These are phyloP conservation scores for Zoanthus sociatus DNA, from an alignment of 92 coral and sea anemone genomes.

Conservation along the genomic window DNA sequence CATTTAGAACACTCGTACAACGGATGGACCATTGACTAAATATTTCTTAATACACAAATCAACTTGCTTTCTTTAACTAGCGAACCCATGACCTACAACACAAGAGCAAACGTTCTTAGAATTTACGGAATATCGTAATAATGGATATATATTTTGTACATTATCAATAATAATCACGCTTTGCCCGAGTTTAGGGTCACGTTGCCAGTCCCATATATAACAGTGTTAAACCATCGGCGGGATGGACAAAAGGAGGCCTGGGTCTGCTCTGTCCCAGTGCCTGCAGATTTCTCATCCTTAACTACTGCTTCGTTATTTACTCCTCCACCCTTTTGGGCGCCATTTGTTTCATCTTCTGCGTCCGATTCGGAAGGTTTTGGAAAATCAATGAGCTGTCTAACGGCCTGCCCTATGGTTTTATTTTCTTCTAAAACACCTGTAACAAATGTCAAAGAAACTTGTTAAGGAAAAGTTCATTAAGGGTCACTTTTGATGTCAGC, in stretches of 20 bases:
- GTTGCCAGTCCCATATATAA: conserved; percentile 85
- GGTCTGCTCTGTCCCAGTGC: conserved; percentile 20
- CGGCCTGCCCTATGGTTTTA: conserved; percentile 90
- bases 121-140: too few species aligned
- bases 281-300: conserved; percentile 24
- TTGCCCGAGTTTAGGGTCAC: conserved; percentile 70
- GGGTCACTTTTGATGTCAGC: too few species aligned
- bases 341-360: conserved; percentile 64
- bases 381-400: conserved; percentile 74
- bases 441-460: not conserved
- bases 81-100: too few species aligned
- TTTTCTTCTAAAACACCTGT: conserved; percentile 81
- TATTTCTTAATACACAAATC: too few species aligned
- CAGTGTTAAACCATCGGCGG: conserved; percentile 86
- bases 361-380: conserved; percentile 74
- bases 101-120: too few species aligned
- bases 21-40: too few species aligned
- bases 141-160: not conserved
- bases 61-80: too few species aligned
- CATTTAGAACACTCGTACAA: too few species aligned
- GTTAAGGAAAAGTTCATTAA: not conserved
- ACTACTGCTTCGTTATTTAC: conserved; percentile 14
- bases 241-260: conserved; percentile 58
- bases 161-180: not conserved
- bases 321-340: conserved; percentile 29